A percentile compares a stretch with the other conserved stretches of the same genome.
phyloP scores from a whole-genome alignment of 2,113 vertebrate species.

The Sturnira hondurensis region DNA sequence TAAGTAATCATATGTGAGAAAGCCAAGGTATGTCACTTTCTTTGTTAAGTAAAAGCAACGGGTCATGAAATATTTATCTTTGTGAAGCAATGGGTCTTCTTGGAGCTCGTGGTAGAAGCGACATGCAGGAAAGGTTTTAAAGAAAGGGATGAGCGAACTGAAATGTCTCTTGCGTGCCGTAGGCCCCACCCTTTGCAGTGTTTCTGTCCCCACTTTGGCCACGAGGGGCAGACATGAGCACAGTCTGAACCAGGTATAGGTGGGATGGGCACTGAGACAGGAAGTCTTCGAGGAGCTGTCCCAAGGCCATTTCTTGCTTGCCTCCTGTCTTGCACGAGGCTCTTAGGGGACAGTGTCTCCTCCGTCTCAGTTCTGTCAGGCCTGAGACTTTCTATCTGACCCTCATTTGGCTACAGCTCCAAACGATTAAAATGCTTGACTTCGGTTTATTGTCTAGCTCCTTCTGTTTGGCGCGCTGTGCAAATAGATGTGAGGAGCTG shows the following conservation, averaged over 20 bases:
- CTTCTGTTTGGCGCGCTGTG: not conserved
- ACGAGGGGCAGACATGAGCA: not conserved
- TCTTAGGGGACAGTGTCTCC: not conserved
- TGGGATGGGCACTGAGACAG: accelerated
- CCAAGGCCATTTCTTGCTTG: not conserved
- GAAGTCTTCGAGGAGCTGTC: not conserved
- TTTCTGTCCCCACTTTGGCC: not conserved
- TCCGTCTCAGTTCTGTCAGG: not conserved
- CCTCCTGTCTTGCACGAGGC: not conserved
- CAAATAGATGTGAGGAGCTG: not conserved
- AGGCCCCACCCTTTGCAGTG: no score
- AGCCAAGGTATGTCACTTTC: not conserved
- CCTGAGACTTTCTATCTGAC: not conserved
- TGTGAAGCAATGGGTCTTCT: not conserved
- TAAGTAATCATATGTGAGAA: conserved; percentile 23
- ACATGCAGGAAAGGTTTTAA: not conserved
- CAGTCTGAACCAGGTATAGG: not conserved
- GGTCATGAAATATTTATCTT: not conserved
- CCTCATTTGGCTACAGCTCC: not conserved
- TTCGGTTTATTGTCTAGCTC: not conserved
- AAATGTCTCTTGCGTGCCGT: no score
- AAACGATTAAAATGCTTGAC: not conserved
- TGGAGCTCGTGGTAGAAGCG: not conserved
- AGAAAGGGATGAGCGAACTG: not conserved
- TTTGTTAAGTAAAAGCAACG: conserved; percentile 33